phyloP scores from a whole-genome alignment of 2,797 vertebrate genomes.

The Crocodylus rhombifer region DNA sequence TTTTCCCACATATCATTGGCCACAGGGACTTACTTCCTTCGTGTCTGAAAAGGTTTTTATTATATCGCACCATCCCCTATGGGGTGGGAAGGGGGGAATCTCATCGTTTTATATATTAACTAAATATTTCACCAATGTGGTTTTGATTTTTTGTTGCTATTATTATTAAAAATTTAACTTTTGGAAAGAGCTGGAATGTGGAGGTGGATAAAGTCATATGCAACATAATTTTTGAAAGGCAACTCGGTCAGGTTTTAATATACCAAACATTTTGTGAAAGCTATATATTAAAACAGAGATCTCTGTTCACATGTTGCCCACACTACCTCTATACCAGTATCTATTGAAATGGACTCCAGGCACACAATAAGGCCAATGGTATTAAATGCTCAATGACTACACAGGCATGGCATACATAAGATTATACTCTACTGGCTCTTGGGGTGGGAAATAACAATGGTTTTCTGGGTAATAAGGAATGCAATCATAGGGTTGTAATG shows the following conservation, averaged over 20 bases:
- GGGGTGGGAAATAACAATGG: neutral
- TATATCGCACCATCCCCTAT: neutral
- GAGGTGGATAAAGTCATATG: neutral
- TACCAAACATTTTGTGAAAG: neutral
- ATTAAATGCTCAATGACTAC: neutral
- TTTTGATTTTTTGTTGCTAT: neutral
- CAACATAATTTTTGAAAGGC: neutral
- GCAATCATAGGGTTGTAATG: neutral
- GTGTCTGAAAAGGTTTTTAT: neutral
- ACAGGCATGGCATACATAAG: neutral
- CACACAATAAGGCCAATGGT: neutral
- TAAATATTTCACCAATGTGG: constrained; percentile 5
- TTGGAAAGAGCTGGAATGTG: neutral
- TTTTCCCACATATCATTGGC: neutral
- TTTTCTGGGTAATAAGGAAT: neutral
- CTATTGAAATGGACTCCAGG: neutral
- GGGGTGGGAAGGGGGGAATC: neutral
- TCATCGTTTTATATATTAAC: neutral
- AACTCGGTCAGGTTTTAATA: neutral
- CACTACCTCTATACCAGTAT: accelerated
- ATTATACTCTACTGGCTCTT: neutral
- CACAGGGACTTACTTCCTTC: neutral
- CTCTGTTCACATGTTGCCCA: neutral
- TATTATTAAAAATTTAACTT: constrained; percentile 7
- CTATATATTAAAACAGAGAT: neutral